Base-by-base conservation (phyloP, 2,888 invertebrate species). In the Emmelina monodactyla region DNA sequence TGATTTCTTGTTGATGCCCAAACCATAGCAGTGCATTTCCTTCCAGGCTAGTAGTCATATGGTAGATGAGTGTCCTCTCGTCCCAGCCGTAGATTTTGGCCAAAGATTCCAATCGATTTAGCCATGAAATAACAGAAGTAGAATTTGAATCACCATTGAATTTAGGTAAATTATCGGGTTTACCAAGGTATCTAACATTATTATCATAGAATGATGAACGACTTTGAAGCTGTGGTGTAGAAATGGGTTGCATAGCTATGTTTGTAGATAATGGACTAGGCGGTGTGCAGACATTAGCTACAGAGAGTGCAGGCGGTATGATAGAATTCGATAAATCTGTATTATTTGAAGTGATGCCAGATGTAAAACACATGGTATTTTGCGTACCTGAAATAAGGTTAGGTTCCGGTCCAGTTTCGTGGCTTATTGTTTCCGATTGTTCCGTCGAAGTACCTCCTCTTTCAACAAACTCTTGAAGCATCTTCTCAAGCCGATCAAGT, bases 21-120 rank as follows among this genome's bases (percentile, higher is more conserved):
- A 35, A 35, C 38, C 38, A 38, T 7, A 38, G 35, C 9, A 38
- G 30, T n/a, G 16, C 19, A 15, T 37, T 38, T 15, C 34, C 34
- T 25, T 38, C 22, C 28, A 38, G 14, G 29, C 28, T 38, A 7
- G 32, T 29, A 2, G 38, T 38, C 35, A 35, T 38, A 28, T 35
- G 29, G 25, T 35, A 38, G 25, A 35, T 38, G 13, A 35, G 31
- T 4, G 38, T 33, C 15, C 28, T 35, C 25, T 38, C 31, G 16
- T 31, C 32, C 32, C 32, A 32, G 13, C 32, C 22, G 32, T 32
- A 32, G 19, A 32, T 32, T 13, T 32, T 32, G 12, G 19, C 32
- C 32, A 32, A 13, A 16, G 32, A 16, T 12, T 32, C 32, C 32
- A 32, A n/a, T 13, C 19, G 32, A 9, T 22, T 13, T 32, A 31